These are phyloP conservation scores for Diacarnus erythraeanus DNA, from an alignment of 37 sponge, comb jelly and placozoan species.

Conservation along the genomic window DNA sequence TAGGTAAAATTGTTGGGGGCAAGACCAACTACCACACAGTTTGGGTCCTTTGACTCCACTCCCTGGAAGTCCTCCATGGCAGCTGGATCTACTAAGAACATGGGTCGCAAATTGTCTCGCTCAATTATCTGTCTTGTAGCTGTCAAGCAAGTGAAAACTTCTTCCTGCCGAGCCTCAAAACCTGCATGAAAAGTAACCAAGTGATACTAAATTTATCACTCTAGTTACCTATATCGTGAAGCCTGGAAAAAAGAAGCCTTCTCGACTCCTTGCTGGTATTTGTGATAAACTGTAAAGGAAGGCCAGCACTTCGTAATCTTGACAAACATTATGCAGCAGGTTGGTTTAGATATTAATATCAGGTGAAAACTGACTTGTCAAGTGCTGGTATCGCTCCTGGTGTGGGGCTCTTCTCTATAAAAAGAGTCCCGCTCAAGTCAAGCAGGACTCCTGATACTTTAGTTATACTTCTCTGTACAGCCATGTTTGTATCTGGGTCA, in stretches of 20 bases:
- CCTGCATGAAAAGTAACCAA: background rate
- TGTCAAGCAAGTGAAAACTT: constrained; percentile 63
- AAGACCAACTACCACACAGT: constrained; percentile 72
- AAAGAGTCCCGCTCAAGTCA: constrained; percentile 78
- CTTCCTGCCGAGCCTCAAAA: constrained; percentile 38
- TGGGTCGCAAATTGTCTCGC: constrained; percentile 35
- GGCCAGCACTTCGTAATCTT: constrained; percentile 19
- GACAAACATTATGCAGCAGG: background rate
- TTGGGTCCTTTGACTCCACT: constrained; percentile 8
- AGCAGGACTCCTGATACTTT: constrained; percentile 49
- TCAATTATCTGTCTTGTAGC: constrained; percentile 44
- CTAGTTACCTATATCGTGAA: constrained; percentile 20
- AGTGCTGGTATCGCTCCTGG: constrained; percentile 51
- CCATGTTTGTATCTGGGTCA: background rate
- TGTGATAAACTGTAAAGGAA: constrained; percentile 57
- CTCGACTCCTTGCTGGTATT: constrained; percentile 72
- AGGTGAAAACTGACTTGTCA: constrained; percentile 34
- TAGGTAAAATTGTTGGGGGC: constrained; percentile 57
- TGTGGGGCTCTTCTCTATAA: constrained; percentile 51
- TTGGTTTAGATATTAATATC: background rate
- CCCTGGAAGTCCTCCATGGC: constrained; percentile 71
- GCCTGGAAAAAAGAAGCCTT: constrained; percentile 32
- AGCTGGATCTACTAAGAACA: constrained; percentile 32
- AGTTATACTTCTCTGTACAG: background rate
- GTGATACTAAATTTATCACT: background rate